Conservation (phyloP, 2,888 invertebrate genomes). For the Seladonia tumulorum region DNA sequence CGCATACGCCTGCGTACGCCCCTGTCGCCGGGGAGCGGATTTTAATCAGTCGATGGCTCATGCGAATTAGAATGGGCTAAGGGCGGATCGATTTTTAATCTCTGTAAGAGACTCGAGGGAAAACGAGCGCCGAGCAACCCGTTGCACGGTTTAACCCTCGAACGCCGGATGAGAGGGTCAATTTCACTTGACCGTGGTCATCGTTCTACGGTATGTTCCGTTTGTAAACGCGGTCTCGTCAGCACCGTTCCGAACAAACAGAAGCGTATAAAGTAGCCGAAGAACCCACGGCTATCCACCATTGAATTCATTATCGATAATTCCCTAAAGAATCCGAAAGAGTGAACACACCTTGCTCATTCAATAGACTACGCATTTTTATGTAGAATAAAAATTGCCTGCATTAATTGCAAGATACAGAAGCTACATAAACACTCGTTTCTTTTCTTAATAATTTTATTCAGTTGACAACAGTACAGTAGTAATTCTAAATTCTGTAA, state of each 20-base stretch:
- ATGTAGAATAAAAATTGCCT: no score
- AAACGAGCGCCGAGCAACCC: constrained; percentile 12
- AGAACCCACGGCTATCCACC: no score
- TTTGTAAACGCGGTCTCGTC: constrained; percentile 1
- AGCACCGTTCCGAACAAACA: not conserved
- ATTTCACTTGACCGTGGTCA: constrained; percentile 17
- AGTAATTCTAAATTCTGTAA: no score
- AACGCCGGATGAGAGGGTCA: not conserved
- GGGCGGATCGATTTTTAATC: constrained; percentile 74
- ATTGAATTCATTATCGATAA: no score
- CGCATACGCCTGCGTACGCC: constrained; percentile 17
- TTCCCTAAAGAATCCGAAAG: no score
- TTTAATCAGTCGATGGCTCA: constrained; percentile 72
- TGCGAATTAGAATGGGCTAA: constrained; percentile 61
- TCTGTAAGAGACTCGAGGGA: constrained; percentile 67
- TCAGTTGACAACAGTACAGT: no score
- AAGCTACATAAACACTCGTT: no score
- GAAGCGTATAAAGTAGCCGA: not conserved
- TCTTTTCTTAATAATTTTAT: no score
- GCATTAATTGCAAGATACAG: no score
- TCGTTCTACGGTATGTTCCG: not conserved
- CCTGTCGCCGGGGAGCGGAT: constrained; percentile 51
- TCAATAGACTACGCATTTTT: no score
- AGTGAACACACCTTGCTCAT: no score
- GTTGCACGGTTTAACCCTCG: constrained; percentile 8